phyloP scores from a whole-genome alignment of 30 jellyfish, hydroid and myxozoan species.

The Aurelia sp. region DNA sequence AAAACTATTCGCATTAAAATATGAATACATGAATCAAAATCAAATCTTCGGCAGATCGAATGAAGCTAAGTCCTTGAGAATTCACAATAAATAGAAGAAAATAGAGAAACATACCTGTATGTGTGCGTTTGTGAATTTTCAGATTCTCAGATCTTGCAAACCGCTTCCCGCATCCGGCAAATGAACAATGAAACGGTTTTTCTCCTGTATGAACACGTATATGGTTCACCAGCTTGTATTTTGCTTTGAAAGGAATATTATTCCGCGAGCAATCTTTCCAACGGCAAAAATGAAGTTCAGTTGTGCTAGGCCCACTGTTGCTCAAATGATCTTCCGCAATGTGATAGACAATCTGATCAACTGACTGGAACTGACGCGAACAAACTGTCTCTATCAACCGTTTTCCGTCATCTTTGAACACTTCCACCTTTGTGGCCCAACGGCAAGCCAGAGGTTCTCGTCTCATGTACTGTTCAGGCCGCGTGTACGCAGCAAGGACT shows the following conservation, averaged over 20 bases:
- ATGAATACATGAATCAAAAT: too few relatives aligned
- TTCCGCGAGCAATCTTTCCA: slow-evolving; percentile 96
- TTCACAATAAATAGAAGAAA: background rate
- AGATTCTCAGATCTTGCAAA: slow-evolving; percentile 95
- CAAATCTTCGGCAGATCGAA: too few relatives aligned
- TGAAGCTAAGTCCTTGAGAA: too few relatives aligned
- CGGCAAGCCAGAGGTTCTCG: slow-evolving; percentile 66
- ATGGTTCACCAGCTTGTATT: slow-evolving; percentile 93
- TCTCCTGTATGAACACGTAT: slow-evolving; percentile 97
- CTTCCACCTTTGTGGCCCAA: slow-evolving; percentile 63
- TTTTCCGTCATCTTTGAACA: slow-evolving; percentile 38
- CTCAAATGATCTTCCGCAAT: slow-evolving; percentile 88
- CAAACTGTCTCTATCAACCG: slow-evolving; percentile 55
- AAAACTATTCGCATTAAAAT: too few relatives aligned
- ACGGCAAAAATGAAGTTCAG: slow-evolving; percentile 87
- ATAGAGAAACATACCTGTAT: slow-evolving; percentile 68
- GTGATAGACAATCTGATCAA: slow-evolving; percentile 89
- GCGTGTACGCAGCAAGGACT: slow-evolving; percentile 58
- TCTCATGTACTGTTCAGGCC: slow-evolving; percentile 71
- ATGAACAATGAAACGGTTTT: slow-evolving; percentile 94
- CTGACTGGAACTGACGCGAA: slow-evolving; percentile 75
- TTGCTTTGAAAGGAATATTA: slow-evolving; percentile 90
- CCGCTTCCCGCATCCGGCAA: slow-evolving; percentile 92
- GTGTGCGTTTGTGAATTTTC: slow-evolving; percentile 93
- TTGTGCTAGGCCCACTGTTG: slow-evolving; percentile 77